These are phyloP conservation scores for Mustela nigripes DNA, from an alignment of 2,113 vertebrate genomes.

Conservation along the genomic window DNA sequence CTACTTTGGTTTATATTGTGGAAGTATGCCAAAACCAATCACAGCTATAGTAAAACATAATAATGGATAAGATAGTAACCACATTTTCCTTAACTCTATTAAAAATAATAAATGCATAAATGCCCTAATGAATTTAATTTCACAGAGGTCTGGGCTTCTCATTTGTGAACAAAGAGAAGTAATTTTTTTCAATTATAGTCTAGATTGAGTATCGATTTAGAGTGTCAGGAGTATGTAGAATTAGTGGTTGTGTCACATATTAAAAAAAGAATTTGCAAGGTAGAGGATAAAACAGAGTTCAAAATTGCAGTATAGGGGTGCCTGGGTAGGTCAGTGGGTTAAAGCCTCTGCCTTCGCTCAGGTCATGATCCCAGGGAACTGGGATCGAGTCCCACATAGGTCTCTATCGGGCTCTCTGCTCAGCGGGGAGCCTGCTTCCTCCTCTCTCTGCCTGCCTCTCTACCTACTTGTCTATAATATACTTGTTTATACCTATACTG, in stretches of 20 bases:
- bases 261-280: background rate
- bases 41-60: background rate
- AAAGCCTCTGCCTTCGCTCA: too few relatives aligned
- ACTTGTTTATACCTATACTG: too few relatives aligned
- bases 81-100: conserved; percentile 1
- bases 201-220: background rate
- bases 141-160: background rate
- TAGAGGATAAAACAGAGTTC: background rate
- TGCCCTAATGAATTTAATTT: background rate
- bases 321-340: too few relatives aligned
- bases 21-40: background rate
- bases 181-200: background rate
- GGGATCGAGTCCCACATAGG: too few relatives aligned
- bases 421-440: too few relatives aligned
- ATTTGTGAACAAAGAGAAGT: background rate
- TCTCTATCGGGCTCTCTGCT: too few relatives aligned
- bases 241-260: background rate
- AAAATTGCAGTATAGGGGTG: background rate
- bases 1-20: background rate
- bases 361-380: too few relatives aligned
- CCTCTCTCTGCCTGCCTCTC: too few relatives aligned
- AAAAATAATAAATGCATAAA: background rate
- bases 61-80: background rate
- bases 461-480: too few relatives aligned
- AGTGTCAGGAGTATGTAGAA: rapidly evolving